These are phyloP conservation scores for Hirudinaria manillensis DNA, from an alignment of 2,888 invertebrate species.

Conservation along the genomic window DNA sequence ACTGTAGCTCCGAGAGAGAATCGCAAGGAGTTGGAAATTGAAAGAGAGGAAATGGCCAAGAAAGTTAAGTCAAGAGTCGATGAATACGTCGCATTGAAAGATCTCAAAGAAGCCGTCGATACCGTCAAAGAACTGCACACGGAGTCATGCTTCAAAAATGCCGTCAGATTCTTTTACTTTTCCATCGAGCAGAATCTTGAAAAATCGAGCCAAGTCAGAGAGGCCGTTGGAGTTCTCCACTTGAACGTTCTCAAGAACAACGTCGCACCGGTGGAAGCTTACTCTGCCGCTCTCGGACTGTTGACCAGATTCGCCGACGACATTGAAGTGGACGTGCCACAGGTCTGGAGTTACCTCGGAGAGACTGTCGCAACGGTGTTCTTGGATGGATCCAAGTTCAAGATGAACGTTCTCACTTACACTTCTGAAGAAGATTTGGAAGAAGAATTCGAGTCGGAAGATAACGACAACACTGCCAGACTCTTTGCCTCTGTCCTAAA, in stretches of 20 bases:
- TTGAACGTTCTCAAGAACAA: slow-evolving; percentile 57
- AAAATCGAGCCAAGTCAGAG: slow-evolving; percentile 50
- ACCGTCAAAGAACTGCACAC: slow-evolving; percentile 57
- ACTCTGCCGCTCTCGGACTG: slow-evolving; percentile 53
- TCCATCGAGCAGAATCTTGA: slow-evolving; percentile 50
- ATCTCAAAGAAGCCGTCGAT: slow-evolving; percentile 49
- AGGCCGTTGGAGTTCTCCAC: slow-evolving; percentile 57
- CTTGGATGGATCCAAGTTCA: neutral
- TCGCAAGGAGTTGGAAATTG: too few relatives aligned
- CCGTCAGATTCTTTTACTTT: slow-evolving; percentile 44
- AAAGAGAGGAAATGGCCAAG: too few relatives aligned
- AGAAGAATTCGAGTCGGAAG: neutral
- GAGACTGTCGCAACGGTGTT: slow-evolving; percentile 28
- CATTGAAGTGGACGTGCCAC: slow-evolving; percentile 33
- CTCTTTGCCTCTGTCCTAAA: slow-evolving; percentile 15
- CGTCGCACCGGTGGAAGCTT: slow-evolving; percentile 55
- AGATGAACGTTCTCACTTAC: neutral
- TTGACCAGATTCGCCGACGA: slow-evolving; percentile 32
- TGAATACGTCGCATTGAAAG: neutral
- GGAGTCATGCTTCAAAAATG: slow-evolving; percentile 51
- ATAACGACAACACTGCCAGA: slow-evolving; percentile 6
- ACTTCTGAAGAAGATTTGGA: neutral
- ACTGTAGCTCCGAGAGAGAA: too few relatives aligned
- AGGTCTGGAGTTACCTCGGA: slow-evolving; percentile 33
- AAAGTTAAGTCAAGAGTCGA: neutral